phyloP scores from a whole-genome alignment of 2,888 invertebrate species.

The Gandaritis pyraliata region DNA sequence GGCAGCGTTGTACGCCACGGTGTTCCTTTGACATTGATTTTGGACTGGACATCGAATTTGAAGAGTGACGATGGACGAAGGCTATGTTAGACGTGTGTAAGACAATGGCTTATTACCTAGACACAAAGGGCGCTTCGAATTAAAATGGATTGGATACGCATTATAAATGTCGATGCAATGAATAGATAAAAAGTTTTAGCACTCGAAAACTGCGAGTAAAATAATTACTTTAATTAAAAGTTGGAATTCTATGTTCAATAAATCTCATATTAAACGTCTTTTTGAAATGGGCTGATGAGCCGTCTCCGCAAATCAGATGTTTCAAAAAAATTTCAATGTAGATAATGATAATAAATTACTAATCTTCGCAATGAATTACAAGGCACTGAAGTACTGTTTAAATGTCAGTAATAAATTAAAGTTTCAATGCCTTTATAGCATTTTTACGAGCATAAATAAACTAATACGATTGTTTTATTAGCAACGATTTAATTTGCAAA shows the following conservation, averaged over 20 bases:
- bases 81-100: constrained; percentile 52
- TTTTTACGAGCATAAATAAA: constrained; percentile 17
- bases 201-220: background rate
- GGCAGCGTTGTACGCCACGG: constrained; percentile 58
- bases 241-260: too few species aligned
- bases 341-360: background rate
- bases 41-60: constrained; percentile 64
- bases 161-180: constrained; percentile 32
- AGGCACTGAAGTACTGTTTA: background rate
- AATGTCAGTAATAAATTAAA: background rate
- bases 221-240: too few species aligned
- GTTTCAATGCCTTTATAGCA: constrained; percentile 9
- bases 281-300: too few species aligned
- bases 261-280: too few species aligned
- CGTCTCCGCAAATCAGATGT: too few species aligned
- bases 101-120: constrained; percentile 56
- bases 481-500: constrained; percentile 16
- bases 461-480: constrained; percentile 17
- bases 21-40: constrained; percentile 79
- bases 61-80: constrained; percentile 58
- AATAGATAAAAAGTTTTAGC: constrained; percentile 11
- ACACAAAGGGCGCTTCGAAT: constrained; percentile 42
- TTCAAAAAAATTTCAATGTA: too few species aligned
- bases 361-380: background rate
- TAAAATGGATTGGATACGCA: constrained; percentile 39